Evolutionary conservation across 2,113 vertebrate genomes (phyloP), one percentile per base, ranked within the genome.

Genomic region (Myrmecobius fasciatus): DNA sequence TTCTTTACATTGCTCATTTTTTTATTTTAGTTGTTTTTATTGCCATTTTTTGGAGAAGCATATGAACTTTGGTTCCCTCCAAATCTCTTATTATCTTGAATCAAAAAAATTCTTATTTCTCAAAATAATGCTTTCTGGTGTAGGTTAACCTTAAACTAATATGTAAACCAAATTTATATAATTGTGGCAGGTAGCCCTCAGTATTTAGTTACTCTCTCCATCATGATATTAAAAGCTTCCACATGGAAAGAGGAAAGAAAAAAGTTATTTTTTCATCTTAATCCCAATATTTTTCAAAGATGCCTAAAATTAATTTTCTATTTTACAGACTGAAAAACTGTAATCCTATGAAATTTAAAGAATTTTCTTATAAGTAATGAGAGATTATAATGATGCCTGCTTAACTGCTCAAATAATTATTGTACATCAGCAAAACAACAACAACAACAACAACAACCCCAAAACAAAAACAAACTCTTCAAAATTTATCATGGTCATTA

Each of bases 271-370:
- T 91, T 90, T 54, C 22, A 22, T 90, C 91, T 91, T 89, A 52
- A 90, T 91, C 52, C 90, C n/a, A 83, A 8, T 48, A 53, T 92
- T 89, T 83, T 93, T 94, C 48, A 92, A 83, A 53, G 60, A 94
- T 89, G 46, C 83, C 25, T 94, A 91, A 60, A 56, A 92, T 20
- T 52, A 53, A 91, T 17, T 88, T 93, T 89, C 3, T 67, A 20
- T 24, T 54, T 48, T 93, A 90, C 60, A 28, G 53, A 28, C 52
- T 94, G 17, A 95, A 95, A 25, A 93, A 95, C 28, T 92, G 92
- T 93, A 93, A 53, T 94, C 36, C 48, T 93, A 3, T 53, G 53
- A 89, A 49, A 53, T 91, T 56, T 49, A 90, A 91, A 46, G 53
- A 92, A 46, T 94, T 93, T 52, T 89, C 49, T 53, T 95, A 51